Conservation (phyloP, 2,797 vertebrate genomes). For the Sciurus vulgaris region DNA sequence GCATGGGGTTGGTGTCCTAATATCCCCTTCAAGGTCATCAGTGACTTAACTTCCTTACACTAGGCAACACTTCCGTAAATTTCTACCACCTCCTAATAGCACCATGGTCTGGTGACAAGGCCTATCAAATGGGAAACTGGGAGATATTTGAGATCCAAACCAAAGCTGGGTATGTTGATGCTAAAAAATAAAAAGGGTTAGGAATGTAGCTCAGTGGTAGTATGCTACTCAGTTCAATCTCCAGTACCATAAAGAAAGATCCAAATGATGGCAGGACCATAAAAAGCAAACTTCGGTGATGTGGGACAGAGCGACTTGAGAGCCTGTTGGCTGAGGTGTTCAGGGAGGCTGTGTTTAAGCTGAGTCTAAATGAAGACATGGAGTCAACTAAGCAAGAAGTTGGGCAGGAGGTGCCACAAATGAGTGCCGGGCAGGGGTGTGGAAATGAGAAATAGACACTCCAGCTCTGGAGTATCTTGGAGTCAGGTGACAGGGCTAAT, state of each 20-base stretch:
- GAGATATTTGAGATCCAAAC: background rate
- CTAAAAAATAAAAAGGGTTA: no score
- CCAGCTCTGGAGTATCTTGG: background rate
- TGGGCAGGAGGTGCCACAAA: background rate
- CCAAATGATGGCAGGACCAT: no score
- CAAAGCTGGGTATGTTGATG: no score
- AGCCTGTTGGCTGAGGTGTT: background rate
- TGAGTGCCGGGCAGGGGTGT: rapidly evolving
- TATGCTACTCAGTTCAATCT: no score
- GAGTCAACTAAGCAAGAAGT: background rate
- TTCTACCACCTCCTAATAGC: background rate
- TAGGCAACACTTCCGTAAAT: background rate
- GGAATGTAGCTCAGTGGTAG: no score
- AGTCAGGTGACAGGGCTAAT: background rate
- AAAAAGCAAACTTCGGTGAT: background rate
- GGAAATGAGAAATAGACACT: background rate
- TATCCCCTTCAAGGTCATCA: no score
- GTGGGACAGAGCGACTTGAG: rapidly evolving
- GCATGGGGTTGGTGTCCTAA: background rate
- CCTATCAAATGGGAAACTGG: background rate
- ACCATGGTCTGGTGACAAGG: background rate
- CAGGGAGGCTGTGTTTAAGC: background rate
- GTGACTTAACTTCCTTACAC: no score
- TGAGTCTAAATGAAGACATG: background rate
- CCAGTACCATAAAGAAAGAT: no score